phyloP scores from a whole-genome alignment of 2,113 vertebrate genomes.

The Ondatra zibethicus region DNA sequence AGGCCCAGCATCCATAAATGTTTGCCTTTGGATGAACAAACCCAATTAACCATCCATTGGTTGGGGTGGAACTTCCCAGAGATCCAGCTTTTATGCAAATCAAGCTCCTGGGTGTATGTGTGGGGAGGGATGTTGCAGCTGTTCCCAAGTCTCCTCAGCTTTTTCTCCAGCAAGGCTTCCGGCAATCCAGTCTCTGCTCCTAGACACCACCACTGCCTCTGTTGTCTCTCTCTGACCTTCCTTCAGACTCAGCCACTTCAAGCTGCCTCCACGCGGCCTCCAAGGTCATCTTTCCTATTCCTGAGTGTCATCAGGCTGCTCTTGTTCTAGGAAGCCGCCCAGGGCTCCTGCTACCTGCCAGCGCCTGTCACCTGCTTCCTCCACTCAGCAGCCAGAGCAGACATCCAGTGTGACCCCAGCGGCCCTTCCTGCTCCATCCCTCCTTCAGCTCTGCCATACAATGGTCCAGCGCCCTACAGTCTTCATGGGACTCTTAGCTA shows the following conservation, averaged over 20 bases:
- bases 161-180: neutral
- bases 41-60: constrained; percentile 58
- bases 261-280: neutral
- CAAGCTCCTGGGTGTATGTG: neutral
- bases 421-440: rapidly evolving
- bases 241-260: neutral
- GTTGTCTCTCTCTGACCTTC: neutral
- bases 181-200: neutral
- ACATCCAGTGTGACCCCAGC: rapidly evolving
- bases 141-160: neutral
- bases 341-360: neutral
- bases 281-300: neutral
- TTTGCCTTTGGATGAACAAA: constrained; percentile 58
- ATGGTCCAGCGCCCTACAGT: neutral
- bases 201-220: rapidly evolving
- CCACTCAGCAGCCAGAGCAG: rapidly evolving
- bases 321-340: neutral
- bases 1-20: constrained; percentile 8
- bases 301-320: rapidly evolving
- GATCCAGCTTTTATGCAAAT: constrained; percentile 66
- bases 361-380: neutral
- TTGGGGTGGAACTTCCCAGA: constrained; percentile 25
- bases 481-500: neutral
- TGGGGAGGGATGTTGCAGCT: neutral
- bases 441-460: neutral